These are phyloP conservation scores for Chloroclysta siterata DNA, from an alignment of 2,888 invertebrate genomes.

Conservation along the genomic window DNA sequence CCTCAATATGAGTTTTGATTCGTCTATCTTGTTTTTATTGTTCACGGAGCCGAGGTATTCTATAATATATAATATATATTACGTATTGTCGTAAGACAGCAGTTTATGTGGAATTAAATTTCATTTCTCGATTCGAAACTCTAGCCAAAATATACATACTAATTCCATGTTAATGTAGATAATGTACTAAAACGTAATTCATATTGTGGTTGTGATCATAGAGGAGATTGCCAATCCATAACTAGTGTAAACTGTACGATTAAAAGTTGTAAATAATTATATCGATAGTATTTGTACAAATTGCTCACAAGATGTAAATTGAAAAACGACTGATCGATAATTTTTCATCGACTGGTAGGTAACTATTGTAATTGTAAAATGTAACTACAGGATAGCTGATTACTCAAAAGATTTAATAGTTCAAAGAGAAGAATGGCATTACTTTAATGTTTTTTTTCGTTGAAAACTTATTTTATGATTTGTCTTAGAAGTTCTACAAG, in stretches of 20 bases:
- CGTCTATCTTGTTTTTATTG: background rate
- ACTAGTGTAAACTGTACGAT: slow-evolving; percentile 58
- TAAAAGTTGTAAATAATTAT: slow-evolving; percentile 71
- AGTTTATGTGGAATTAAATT: background rate
- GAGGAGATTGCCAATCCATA: slow-evolving; percentile 80
- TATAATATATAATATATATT: background rate
- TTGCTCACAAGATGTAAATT: slow-evolving; percentile 81
- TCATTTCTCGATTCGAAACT: background rate
- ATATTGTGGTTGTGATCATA: slow-evolving; percentile 83
- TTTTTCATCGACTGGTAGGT: slow-evolving; percentile 81
- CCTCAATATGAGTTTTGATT: background rate
- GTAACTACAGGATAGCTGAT: slow-evolving; percentile 37
- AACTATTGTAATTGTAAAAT: slow-evolving; percentile 44
- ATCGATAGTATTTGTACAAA: slow-evolving; percentile 81
- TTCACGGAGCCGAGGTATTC: background rate
- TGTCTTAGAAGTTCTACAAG: slow-evolving; percentile 29
- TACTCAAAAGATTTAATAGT: background rate
- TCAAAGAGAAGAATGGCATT: too few species aligned
- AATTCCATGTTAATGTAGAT: slow-evolving; percentile 43
- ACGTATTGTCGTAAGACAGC: background rate
- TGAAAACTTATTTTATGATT: slow-evolving; percentile 44
- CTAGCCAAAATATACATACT: slow-evolving; percentile 37
- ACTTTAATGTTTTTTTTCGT: background rate
- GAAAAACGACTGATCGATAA: slow-evolving; percentile 80
- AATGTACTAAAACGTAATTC: slow-evolving; percentile 49